phyloP scores from a whole-genome alignment of 1,140 invertebrate genomes.

The Lepidotrigona ventralis region DNA sequence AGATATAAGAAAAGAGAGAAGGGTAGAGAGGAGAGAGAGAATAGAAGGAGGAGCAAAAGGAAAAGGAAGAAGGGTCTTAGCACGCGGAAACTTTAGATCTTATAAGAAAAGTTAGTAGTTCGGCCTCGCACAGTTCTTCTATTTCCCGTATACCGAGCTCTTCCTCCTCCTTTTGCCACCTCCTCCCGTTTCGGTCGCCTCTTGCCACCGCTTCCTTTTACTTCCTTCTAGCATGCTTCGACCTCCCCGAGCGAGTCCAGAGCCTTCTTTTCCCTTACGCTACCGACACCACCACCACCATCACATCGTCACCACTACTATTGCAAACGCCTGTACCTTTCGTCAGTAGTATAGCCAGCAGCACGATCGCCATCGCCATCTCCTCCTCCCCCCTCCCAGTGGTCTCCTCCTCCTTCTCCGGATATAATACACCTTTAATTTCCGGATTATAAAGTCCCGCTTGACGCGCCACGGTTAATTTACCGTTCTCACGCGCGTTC shows the following conservation, averaged over 20 bases:
- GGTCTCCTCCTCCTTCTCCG: slow-evolving; percentile 57
- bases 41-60: neutral
- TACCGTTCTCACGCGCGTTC: slow-evolving; percentile 70
- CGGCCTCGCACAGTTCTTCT: slow-evolving; percentile 59
- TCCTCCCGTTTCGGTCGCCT: no score
- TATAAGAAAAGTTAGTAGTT: slow-evolving; percentile 78
- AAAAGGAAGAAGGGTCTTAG: slow-evolving; percentile 60
- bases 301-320: slow-evolving; percentile 39
- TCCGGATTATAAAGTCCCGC: slow-evolving; percentile 78
- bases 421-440: slow-evolving; percentile 79
- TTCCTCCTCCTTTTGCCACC: neutral
- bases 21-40: slow-evolving; percentile 14
- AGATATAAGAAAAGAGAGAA: neutral
- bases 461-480: slow-evolving; percentile 73
- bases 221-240: no score
- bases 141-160: slow-evolving; percentile 45
- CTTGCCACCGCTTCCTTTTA: no score
- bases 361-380: neutral
- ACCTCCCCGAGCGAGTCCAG: no score
- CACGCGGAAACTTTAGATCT: slow-evolving; percentile 75
- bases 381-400: slow-evolving; percentile 12
- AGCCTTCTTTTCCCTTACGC: slow-evolving; percentile 28
- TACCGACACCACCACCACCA: slow-evolving; percentile 44
- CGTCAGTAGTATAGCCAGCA: slow-evolving; percentile 20
- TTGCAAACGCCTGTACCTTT: slow-evolving; percentile 25